Base-by-base conservation (phyloP, 2,888 invertebrate genomes). In the Elgonia sp. region DNA sequence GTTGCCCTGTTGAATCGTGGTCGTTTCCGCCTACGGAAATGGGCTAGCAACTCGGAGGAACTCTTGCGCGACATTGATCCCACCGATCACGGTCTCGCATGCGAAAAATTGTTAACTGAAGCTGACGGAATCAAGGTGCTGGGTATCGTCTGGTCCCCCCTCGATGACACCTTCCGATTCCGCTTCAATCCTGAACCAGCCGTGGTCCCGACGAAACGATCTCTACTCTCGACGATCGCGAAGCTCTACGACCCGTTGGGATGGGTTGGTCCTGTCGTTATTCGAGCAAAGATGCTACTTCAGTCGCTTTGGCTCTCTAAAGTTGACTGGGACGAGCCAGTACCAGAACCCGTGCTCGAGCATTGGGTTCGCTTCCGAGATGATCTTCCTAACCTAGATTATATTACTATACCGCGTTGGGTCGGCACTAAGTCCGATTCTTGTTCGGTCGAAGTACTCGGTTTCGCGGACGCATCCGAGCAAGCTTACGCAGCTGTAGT, bases 1-100 rank as follows among this genome's bases (percentile, higher is more conserved):
- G n/a, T 39, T 16, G 42, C 18, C 16, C 14, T 65, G 2, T 21
- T 65, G 7, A 39, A 21, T n/a, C 14, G 40, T n/a, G 60, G 57
- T 10, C 18, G 57, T 10, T 57, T 73, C 12, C 10, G 5, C 2
- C n/a, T 75, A 12, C 46, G 46, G 46, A 46, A 46, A 46, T 46
- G 46, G 46, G 10, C 46, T 14, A 46, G 46, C 46, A 75, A 75
- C 20, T 40, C 20, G 3, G 9, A 14, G 0, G 40, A 16, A 42
- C 16, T 75, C n/a, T 21, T 75, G 1, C 8, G 10, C 6, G 75
- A 75, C 7, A 40, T 75, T 8, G 75, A 75, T 39, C 40, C 42
- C 2, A 14, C 8, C 5, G 42, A 75, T 55, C 75, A 75, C 29
- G 75, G 75, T 8, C 18, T 75, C 4, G 75, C 72, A 14, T 39